phyloP scores from a whole-genome alignment of 2,797 vertebrate genomes.

The Hippopotamyrus pictus region DNA sequence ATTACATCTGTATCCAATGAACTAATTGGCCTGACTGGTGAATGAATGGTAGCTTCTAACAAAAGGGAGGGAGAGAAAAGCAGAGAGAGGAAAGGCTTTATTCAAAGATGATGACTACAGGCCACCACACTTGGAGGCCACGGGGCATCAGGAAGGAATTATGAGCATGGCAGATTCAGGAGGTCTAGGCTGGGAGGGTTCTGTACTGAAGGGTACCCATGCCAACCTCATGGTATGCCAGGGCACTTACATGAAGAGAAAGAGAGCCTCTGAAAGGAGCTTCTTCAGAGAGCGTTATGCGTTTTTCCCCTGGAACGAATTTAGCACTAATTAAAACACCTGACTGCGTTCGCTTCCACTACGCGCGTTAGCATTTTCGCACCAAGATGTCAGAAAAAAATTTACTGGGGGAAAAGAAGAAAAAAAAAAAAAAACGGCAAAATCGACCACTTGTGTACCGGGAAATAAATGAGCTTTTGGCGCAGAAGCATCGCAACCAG shows the following conservation, averaged over 20 bases:
- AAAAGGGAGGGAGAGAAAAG: slow-evolving; percentile 18
- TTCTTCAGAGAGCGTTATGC: background rate
- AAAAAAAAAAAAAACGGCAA: background rate
- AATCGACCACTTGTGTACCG: background rate
- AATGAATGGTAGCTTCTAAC: slow-evolving; percentile 27
- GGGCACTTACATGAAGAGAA: slow-evolving; percentile 33
- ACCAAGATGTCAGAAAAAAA: background rate
- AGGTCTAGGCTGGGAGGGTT: background rate
- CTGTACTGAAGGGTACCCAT: background rate
- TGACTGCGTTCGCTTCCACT: background rate
- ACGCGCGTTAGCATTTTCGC: background rate
- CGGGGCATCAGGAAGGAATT: slow-evolving; percentile 42
- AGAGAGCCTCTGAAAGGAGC: slow-evolving; percentile 41
- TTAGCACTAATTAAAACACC: slow-evolving; percentile 9
- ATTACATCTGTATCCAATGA: slow-evolving; percentile 54
- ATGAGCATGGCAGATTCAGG: slow-evolving; percentile 23
- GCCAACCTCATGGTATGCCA: slow-evolving; percentile 24
- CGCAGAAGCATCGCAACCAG: background rate
- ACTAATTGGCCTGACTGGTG: slow-evolving; percentile 55
- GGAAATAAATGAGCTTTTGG: background rate
- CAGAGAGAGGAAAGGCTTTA: slow-evolving; percentile 37
- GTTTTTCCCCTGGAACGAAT: background rate
- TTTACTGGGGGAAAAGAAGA: background rate
- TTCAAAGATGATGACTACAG: slow-evolving; percentile 42
- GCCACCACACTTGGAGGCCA: slow-evolving; percentile 34